phyloP scores from a whole-genome alignment of 2,888 invertebrate genomes.

The Heterodera filipjevi region DNA sequence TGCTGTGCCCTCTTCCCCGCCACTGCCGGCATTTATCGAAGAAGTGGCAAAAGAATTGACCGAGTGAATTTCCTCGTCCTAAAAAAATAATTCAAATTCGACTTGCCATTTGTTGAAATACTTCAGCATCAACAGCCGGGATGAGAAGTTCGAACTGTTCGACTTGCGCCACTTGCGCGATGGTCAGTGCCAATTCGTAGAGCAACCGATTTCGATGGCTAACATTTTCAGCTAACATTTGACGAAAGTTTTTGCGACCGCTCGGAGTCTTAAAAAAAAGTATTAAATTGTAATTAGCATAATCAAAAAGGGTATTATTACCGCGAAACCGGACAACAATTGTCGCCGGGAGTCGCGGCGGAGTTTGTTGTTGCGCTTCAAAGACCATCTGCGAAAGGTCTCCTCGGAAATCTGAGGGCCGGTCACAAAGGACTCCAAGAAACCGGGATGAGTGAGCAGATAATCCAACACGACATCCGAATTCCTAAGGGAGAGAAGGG shows the following conservation, averaged over 20 bases:
- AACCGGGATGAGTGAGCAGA: slow-evolving; percentile 46
- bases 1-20: slow-evolving; percentile 20
- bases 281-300: neutral
- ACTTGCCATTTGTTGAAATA: neutral
- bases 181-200: slow-evolving; percentile 55
- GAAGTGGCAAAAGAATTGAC: slow-evolving; percentile 15
- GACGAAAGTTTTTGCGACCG: slow-evolving; percentile 38
- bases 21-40: slow-evolving; percentile 16
- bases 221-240: slow-evolving; percentile 36
- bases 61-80: neutral
- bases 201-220: slow-evolving; percentile 47
- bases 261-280: slow-evolving; percentile 37
- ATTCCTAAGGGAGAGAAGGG: slow-evolving; percentile 20
- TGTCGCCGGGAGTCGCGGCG: slow-evolving; percentile 38
- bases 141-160: slow-evolving; percentile 53
- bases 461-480: slow-evolving; percentile 45
- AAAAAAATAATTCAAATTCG: neutral
- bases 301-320: slow-evolving; percentile 2
- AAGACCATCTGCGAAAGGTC: slow-evolving; percentile 54
- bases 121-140: slow-evolving; percentile 29
- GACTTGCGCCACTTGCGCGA: slow-evolving; percentile 51
- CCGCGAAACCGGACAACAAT: slow-evolving; percentile 37
- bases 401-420: slow-evolving; percentile 47
- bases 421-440: slow-evolving; percentile 50
- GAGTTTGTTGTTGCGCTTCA: slow-evolving; percentile 40